Evolutionary conservation across 2,113 vertebrate species (phyloP), one percentile per base, ranked within the genome.

Genomic region (Ursus arctos): DNA sequence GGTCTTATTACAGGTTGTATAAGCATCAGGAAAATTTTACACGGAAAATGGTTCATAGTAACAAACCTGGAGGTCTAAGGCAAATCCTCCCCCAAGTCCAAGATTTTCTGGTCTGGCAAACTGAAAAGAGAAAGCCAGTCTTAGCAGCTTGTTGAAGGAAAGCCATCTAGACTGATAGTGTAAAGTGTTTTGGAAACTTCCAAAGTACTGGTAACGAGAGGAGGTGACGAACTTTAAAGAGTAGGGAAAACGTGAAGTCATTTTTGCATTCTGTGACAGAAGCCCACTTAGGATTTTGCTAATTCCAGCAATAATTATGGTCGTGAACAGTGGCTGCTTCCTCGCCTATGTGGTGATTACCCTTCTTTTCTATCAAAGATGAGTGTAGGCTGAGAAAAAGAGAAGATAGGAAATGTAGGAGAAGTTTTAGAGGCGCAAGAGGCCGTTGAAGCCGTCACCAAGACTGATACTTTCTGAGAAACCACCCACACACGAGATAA

Each of bases 1-100:
- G 61, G 69, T 95, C 92, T 94, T 97, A 95, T 97, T 95, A 95
- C 43, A 96, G 76, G 82, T 92, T 83, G 63, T 96, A 85, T 77
- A 96, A 98, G 72, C 43, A 47, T 43, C 49, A 40, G 88, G 91
- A 95, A 94, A 88, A 31, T 96, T 96, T 97, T 82, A 88, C 65
- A 51, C 33, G 61, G 69, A 84, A 95, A 92, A 90, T 4, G 4
- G 65, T 85, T 93, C 83, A 82, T 9, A 79, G 71, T 85, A 90
- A 94, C 81, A 94, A 94, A 85, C 59, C 28, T 80, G n/a, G 47
- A 86, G 14, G 85, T 88, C 22, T 47, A 79, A 95, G 71, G 57
- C 43, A 91, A 95, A 92, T 72, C 53, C 33, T n/a, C 43, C 13
- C 51, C 16, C 86, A 77, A 91, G 19, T 49, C 43, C 80, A 93